Evolutionary conservation across 2,888 invertebrate species (phyloP).

Genomic region (Leucophenga maculata): DNA sequence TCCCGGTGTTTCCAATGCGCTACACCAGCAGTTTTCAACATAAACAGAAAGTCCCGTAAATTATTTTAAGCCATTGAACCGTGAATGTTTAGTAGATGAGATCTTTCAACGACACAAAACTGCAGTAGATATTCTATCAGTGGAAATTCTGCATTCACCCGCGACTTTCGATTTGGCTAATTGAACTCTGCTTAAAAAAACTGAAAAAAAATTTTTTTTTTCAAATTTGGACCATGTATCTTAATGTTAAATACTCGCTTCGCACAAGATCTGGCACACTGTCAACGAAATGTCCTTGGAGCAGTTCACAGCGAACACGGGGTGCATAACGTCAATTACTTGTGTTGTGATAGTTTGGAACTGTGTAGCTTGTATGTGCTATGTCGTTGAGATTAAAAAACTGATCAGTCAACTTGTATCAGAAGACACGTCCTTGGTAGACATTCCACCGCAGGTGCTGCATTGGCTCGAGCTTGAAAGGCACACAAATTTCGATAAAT

Average conservation of each 20-base stretch:
- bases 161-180: too few relatives aligned
- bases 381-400: conserved; percentile 41
- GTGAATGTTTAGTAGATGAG: too few relatives aligned
- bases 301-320: conserved; percentile 47
- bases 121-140: too few relatives aligned
- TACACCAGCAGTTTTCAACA: too few relatives aligned
- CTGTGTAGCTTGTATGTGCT: conserved; percentile 31
- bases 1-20: too few relatives aligned
- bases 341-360: conserved; percentile 28
- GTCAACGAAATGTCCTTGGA: conserved; percentile 33
- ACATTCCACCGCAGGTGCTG: conserved; percentile 51
- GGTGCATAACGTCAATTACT: conserved; percentile 30
- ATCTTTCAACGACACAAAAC: too few relatives aligned
- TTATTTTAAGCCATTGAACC: too few relatives aligned
- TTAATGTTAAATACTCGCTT: conserved; percentile 45
- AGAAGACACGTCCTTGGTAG: conserved; percentile 39
- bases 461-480: conserved; percentile 40
- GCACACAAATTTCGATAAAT: conserved; percentile 41
- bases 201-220: conserved; percentile 30
- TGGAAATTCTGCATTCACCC: too few relatives aligned
- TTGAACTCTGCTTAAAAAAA: background rate
- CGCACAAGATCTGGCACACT: conserved; percentile 47
- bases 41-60: too few relatives aligned
- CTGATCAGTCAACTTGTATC: conserved; percentile 46
- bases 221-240: conserved; percentile 25